A percentile compares a stretch with the other conserved stretches of the same genome.
phyloP scores from a whole-genome alignment of 2,113 vertebrate genomes.

The Glaucomys volans region DNA sequence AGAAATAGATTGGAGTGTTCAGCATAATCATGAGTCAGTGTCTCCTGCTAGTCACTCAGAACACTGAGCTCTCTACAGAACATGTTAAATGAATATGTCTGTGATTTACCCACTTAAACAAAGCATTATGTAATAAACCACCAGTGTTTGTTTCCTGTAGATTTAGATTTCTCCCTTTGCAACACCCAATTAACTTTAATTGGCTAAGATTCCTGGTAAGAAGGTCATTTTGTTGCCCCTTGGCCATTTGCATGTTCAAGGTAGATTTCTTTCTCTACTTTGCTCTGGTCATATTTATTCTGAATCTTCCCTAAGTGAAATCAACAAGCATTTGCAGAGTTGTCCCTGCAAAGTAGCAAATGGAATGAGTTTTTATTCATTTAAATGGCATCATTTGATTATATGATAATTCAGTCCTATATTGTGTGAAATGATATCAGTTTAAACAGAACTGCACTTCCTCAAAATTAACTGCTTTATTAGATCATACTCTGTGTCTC shows the following conservation, averaged over 20 bases:
- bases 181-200: slow-evolving; percentile 68
- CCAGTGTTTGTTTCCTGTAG: slow-evolving; percentile 58
- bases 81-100: slow-evolving; percentile 51
- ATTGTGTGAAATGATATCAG: slow-evolving; percentile 24
- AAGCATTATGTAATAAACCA: slow-evolving; percentile 63
- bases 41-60: slow-evolving; percentile 28
- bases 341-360: slow-evolving; percentile 56
- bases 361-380: slow-evolving; percentile 44
- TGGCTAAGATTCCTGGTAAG: slow-evolving; percentile 49
- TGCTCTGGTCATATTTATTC: slow-evolving; percentile 16
- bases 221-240: slow-evolving; percentile 65
- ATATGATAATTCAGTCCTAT: slow-evolving; percentile 29
- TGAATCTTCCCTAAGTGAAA: slow-evolving; percentile 56
- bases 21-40: slow-evolving; percentile 58
- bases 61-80: slow-evolving; percentile 48
- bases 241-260: slow-evolving; percentile 41
- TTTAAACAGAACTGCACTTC: slow-evolving; percentile 25
- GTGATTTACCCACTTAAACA: slow-evolving; percentile 29
- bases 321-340: slow-evolving; percentile 41
- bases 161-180: slow-evolving; percentile 51
- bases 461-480: slow-evolving; percentile 60
- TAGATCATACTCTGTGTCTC: neutral
- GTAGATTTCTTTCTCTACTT: slow-evolving; percentile 17
- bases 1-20: slow-evolving; percentile 48
- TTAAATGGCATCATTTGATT: slow-evolving; percentile 59